phyloP scores from a whole-genome alignment of 2,113 vertebrate species.

The Peromyscus californicus region DNA sequence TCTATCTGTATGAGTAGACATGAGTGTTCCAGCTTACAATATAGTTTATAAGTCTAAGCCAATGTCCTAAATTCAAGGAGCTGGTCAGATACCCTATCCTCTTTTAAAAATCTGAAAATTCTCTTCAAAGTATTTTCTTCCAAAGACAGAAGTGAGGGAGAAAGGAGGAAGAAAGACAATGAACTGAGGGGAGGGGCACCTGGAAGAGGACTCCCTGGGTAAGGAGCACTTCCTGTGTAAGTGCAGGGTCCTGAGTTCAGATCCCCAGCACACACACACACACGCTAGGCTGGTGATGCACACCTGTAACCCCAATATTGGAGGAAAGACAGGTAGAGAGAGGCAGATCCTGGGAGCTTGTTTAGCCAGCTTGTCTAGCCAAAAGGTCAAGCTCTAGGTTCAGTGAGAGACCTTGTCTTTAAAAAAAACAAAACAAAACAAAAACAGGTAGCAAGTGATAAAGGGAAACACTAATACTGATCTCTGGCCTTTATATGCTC shows the following conservation, averaged over 20 bases:
- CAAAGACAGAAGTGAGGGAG: not conserved
- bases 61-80: not conserved
- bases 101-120: constrained; percentile 39
- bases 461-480: not conserved
- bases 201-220: not conserved
- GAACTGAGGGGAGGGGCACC: too few relatives aligned
- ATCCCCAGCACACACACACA: not conserved
- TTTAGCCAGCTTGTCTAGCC: not conserved
- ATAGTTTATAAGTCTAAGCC: not conserved
- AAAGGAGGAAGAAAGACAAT: not conserved
- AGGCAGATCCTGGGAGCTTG: not conserved
- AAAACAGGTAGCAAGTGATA: not conserved
- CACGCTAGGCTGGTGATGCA: not conserved
- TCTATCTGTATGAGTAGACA: not conserved
- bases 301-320: not conserved
- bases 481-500: not conserved
- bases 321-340: not conserved
- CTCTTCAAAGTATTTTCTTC: constrained; percentile 33
- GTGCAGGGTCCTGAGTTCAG: not conserved
- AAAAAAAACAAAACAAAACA: not conserved
- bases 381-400: not conserved
- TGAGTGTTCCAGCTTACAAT: not conserved
- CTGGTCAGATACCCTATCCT: not conserved
- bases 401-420: not conserved
- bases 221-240: not conserved